Evolutionary conservation across 2,797 vertebrate genomes (phyloP).

Genomic region (Sebastes vulpes): DNA sequence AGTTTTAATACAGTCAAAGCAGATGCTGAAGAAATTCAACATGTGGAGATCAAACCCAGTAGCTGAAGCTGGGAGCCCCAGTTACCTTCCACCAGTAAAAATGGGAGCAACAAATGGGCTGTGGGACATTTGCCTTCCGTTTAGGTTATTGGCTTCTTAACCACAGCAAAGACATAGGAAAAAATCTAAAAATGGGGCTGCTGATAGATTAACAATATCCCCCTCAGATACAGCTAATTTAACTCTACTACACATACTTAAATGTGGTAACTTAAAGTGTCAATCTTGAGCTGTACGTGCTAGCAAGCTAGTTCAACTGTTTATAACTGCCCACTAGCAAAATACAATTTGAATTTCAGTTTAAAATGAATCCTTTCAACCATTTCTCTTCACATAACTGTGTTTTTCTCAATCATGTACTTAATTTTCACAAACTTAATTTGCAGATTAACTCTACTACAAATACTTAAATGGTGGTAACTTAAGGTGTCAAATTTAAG

Average conservation of each 20-base stretch:
- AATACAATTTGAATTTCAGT: neutral
- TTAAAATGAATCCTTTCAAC: no score
- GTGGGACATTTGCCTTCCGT: constrained; percentile 66
- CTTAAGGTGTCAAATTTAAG: no score
- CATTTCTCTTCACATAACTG: no score
- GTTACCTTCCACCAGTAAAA: constrained; percentile 41
- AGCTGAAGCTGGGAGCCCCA: constrained; percentile 21
- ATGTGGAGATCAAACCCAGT: constrained; percentile 62
- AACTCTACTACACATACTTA: neutral
- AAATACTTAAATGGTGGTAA: no score
- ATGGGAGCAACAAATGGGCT: constrained; percentile 63
- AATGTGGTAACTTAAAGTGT: neutral
- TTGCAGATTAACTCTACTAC: no score
- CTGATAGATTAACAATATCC: constrained; percentile 3
- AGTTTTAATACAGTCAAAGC: constrained; percentile 51
- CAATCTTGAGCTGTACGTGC: neutral
- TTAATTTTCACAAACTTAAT: neutral
- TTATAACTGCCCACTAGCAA: neutral
- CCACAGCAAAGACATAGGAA: constrained; percentile 63
- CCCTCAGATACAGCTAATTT: neutral
- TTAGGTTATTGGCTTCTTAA: constrained; percentile 52
- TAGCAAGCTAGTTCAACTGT: neutral
- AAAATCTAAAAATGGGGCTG: constrained; percentile 6
- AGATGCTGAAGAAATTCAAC: constrained; percentile 53
- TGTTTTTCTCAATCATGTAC: neutral